Conservation (phyloP, 2,888 invertebrate species). For the Sarcophaga caerulescens region DNA sequence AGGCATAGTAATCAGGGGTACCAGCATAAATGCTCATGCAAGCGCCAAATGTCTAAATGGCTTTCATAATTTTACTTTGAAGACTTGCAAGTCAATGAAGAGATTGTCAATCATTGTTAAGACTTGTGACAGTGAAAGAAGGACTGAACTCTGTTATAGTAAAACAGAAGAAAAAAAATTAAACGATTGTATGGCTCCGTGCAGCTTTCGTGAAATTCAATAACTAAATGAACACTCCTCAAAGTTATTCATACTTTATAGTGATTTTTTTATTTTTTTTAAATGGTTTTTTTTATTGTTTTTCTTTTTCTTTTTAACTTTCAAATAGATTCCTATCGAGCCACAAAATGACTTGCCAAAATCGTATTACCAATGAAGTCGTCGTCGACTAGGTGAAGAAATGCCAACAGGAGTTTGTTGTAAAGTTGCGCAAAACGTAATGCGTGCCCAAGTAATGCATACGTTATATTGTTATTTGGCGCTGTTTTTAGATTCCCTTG, state of each 20-base stretch:
- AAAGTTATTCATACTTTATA: constrained; percentile 2
- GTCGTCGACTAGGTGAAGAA: constrained; percentile 5
- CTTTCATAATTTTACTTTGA: constrained; percentile 45
- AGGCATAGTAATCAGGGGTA: background rate
- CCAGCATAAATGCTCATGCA: constrained; percentile 32
- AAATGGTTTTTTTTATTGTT: background rate
- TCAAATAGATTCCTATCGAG: constrained; percentile 26
- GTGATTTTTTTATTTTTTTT: constrained; percentile 9
- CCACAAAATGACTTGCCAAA: constrained; percentile 19
- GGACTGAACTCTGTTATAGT: background rate
- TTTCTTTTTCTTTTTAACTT: constrained; percentile 16
- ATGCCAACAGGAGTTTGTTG: background rate
- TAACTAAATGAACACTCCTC: constrained; percentile 10
- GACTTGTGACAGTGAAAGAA: constrained; percentile 60
- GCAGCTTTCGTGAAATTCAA: background rate
- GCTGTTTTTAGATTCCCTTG: constrained; percentile 29
- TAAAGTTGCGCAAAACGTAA: constrained; percentile 35
- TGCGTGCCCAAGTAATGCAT: constrained; percentile 44
- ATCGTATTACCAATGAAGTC: constrained; percentile 7
- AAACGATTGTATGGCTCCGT: background rate
- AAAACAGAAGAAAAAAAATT: background rate
- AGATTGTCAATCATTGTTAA: constrained; percentile 68
- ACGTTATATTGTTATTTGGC: background rate
- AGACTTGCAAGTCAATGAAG: constrained; percentile 56
- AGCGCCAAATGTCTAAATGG: constrained; percentile 26